Evolutionary conservation across 1,140 invertebrate genomes (phyloP), one percentile per base, ranked within the genome.

Genomic region (Aphaenogaster ashmeadi): DNA sequence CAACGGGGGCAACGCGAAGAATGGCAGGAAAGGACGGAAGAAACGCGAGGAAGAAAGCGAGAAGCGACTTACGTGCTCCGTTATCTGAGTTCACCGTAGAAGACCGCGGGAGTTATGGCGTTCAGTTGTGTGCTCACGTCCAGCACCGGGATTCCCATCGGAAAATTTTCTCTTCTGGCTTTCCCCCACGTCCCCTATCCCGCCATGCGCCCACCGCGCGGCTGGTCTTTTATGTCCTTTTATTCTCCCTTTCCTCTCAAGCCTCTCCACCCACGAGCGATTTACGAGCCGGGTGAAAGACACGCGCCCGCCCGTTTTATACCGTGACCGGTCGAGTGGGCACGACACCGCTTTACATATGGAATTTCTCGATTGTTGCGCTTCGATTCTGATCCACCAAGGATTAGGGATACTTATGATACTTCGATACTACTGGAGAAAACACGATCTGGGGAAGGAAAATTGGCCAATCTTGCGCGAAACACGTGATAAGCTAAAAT

Each of bases 201-300:
- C 27, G 72, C 60, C 47, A 18, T 44, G 33, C 50, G 18, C 41
- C 54, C 33, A 66, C 67, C 79, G 80, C 79, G 80, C 79, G 79
- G 41, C 21, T 41, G n/a, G 6, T 69, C 66, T 69, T 69, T 69
- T 69, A 83, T 85, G 44, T 54, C 38, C 72, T 87, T 80, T 88
- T 77, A 89, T 87, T 91, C 66, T 66, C 77, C 72, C 69, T 74
- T 69, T 78, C 77, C 69, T 50, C 41, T 27, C 41, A 15, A 83
- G 71, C 6, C 38, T 84, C 62, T 91, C 91, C 91, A 93, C 92
- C 92, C 93, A 93, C 93, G 91, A 91, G 54, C 88, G 78, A 91
- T 94, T 93, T 93, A 93, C 85, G 90, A 90, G 87, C 84, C 74
- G 81, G 83, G 85, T 89, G 92, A 91, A 92, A 92, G 92, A 93